A percentile compares a stretch with the other conserved stretches of the same genome.
phyloP scores from a whole-genome alignment of 2,888 invertebrate genomes.

The Uloborus plumipes region DNA sequence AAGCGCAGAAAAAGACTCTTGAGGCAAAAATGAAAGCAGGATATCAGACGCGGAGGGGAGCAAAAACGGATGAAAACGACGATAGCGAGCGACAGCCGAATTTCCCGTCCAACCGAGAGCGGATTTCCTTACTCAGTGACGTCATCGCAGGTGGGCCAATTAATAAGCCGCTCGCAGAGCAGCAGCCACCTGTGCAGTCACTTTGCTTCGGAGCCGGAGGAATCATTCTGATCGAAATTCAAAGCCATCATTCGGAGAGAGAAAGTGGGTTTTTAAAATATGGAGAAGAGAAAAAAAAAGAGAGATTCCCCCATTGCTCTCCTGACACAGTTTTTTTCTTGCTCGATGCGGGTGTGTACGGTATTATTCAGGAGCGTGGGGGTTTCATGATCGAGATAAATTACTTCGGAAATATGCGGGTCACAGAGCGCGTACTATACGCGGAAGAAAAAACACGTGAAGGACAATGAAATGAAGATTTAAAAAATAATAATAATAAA shows the following conservation, averaged over 20 bases:
- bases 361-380: background rate
- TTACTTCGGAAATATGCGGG: too few species aligned
- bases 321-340: slow-evolving; percentile 15
- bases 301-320: background rate
- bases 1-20: background rate
- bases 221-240: slow-evolving; percentile 16
- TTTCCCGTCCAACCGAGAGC: slow-evolving; percentile 39
- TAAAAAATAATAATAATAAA: too few species aligned
- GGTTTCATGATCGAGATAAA: too few species aligned
- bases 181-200: slow-evolving; percentile 49
- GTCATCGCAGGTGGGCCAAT: slow-evolving; percentile 59
- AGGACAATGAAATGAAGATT: too few species aligned
- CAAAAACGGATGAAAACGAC: slow-evolving; percentile 28
- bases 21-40: slow-evolving; percentile 24
- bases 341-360: slow-evolving; percentile 16
- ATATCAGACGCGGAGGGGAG: slow-evolving; percentile 13
- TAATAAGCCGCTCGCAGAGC: slow-evolving; percentile 14
- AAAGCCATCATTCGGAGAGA: background rate
- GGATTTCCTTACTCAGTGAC: slow-evolving; percentile 57
- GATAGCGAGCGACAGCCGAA: slow-evolving; percentile 26
- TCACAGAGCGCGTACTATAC: too few species aligned
- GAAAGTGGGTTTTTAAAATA: slow-evolving; percentile 45
- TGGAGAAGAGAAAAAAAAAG: background rate
- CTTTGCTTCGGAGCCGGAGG: background rate
- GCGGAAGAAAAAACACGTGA: too few species aligned